These are phyloP conservation scores for Episyrphus balteatus DNA, from an alignment of 1,140 invertebrate genomes.

Conservation along the genomic window DNA sequence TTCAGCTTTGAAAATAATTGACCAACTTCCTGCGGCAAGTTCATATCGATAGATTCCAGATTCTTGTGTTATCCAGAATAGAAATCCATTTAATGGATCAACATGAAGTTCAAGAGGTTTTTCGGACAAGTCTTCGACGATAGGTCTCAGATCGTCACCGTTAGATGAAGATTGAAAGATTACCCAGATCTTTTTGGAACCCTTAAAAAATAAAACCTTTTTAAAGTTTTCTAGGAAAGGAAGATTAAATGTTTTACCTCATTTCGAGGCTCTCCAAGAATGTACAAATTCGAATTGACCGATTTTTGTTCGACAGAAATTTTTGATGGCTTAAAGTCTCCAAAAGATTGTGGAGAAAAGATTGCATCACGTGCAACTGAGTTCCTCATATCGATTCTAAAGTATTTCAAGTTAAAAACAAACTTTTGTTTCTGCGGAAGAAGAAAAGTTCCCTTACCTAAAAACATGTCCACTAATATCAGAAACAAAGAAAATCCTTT, in stretches of 20 bases:
- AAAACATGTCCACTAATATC: too few species aligned
- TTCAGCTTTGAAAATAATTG: slow-evolving; percentile 49
- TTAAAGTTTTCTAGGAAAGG: background rate
- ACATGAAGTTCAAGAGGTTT: slow-evolving; percentile 69
- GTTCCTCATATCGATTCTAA: too few species aligned
- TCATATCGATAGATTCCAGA: slow-evolving; percentile 66
- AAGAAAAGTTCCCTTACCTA: too few species aligned
- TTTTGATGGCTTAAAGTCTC: too few species aligned
- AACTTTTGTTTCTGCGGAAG: too few species aligned
- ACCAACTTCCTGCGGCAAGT: slow-evolving; percentile 51
- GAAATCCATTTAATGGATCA: slow-evolving; percentile 84
- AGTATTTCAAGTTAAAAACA: too few species aligned
- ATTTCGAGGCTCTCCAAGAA: too few species aligned
- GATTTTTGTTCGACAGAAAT: too few species aligned
- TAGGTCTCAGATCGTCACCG: background rate
- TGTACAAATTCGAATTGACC: too few species aligned
- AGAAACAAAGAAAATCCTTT: too few species aligned
- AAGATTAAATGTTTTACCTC: background rate
- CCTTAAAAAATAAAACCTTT: slow-evolving; percentile 6
- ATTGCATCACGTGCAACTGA: too few species aligned
- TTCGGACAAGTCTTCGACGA: background rate
- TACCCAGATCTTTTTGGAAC: slow-evolving; percentile 1
- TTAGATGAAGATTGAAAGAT: slow-evolving; percentile 8
- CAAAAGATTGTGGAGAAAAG: too few species aligned
- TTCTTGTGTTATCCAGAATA: slow-evolving; percentile 63